phyloP scores from a whole-genome alignment of 1,140 invertebrate species.

The Polypedilum vanderplanki region DNA sequence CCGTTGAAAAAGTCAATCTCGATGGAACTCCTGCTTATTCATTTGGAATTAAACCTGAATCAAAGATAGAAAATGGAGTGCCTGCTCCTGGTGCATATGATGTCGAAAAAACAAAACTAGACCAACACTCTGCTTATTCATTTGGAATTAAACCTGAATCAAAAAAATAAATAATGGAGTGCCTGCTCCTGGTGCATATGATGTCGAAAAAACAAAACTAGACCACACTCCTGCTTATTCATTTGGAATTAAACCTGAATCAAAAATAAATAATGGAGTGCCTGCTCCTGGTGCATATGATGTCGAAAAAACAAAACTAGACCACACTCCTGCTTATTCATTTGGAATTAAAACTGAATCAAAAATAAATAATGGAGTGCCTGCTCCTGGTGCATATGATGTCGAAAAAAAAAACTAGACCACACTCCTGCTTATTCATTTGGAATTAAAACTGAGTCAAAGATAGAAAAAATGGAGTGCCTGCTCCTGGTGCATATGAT shows the following conservation, averaged over 20 bases:
- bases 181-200: constrained; percentile 55
- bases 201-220: constrained; percentile 54
- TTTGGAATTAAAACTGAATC: constrained; percentile 49
- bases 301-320: constrained; percentile 62
- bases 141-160: constrained; percentile 46
- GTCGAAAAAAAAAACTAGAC: constrained; percentile 59
- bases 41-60: constrained; percentile 49
- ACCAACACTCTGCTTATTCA: constrained; percentile 48
- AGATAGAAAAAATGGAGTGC: constrained; percentile 48
- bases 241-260: constrained; percentile 49
- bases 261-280: constrained; percentile 57
- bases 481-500: constrained; percentile 53
- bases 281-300: constrained; percentile 71
- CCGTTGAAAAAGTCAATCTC: constrained; percentile 64
- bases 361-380: constrained; percentile 50
- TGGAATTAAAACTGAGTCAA: constrained; percentile 48
- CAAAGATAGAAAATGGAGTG: constrained; percentile 48
- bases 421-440: constrained; percentile 54
- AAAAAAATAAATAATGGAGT: constrained; percentile 39
- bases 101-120: constrained; percentile 52
- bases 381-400: constrained; percentile 55
- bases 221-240: constrained; percentile 47
- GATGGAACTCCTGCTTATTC: constrained; percentile 47
- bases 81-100: constrained; percentile 56
- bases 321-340: constrained; percentile 50